Percentiles rank a stretch among this genome's conserved stretches.
Evolutionary conservation across 23 tunicate species (phyloP).

Genomic region (Ciona savignyi): DNA sequence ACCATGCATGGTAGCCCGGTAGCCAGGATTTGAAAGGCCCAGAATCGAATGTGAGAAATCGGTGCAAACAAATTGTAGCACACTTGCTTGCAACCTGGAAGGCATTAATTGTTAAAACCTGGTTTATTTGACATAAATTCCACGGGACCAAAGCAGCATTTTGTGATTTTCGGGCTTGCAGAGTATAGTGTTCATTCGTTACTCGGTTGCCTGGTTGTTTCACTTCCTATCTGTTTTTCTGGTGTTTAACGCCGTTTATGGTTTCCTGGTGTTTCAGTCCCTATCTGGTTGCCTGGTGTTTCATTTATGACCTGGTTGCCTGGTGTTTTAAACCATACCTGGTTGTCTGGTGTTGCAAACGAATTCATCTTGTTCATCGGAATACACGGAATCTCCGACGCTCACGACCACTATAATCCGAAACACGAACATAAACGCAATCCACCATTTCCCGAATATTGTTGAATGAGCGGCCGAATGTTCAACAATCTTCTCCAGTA

Average conservation of each 20-base stretch:
- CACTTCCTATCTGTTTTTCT: background rate
- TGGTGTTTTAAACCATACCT: constrained; percentile 35
- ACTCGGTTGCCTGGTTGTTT: too few relatives aligned
- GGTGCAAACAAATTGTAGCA: constrained; percentile 73
- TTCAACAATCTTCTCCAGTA: constrained; percentile 60
- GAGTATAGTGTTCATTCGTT: background rate
- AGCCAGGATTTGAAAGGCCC: constrained; percentile 66
- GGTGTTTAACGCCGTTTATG: too few relatives aligned
- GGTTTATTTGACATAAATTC: background rate
- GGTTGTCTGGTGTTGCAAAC: constrained; percentile 62
- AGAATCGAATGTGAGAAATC: constrained; percentile 73
- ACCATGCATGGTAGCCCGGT: constrained; percentile 57
- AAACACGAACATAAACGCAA: constrained; percentile 62
- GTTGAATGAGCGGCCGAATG: constrained; percentile 63
- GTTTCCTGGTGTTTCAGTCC: background rate
- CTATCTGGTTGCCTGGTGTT: background rate
- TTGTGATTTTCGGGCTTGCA: background rate
- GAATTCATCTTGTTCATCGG: constrained; percentile 71
- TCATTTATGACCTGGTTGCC: background rate
- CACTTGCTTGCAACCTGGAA: constrained; percentile 69
- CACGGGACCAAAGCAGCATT: background rate
- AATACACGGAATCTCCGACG: constrained; percentile 64
- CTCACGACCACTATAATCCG: constrained; percentile 68
- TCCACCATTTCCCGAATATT: constrained; percentile 71
- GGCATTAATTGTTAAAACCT: background rate